Conservation (phyloP, 1,140 invertebrate genomes). For the Papilio glaucus region DNA sequence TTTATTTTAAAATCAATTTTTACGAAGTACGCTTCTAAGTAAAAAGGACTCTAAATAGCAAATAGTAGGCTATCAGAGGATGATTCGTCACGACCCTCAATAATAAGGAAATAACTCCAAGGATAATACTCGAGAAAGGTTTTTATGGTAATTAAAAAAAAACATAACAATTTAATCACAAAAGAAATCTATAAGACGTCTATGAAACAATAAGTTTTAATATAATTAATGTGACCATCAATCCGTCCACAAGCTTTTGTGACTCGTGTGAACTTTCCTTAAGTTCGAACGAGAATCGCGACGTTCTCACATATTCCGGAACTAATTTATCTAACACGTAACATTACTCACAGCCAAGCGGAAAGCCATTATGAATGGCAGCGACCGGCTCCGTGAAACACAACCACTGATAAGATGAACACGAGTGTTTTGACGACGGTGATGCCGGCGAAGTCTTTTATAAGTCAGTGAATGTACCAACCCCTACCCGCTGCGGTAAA, state of each 20-base stretch:
- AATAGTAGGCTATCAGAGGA: too few species aligned
- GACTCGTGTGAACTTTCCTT: conserved; percentile 16
- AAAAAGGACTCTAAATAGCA: too few species aligned
- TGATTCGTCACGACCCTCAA: too few species aligned
- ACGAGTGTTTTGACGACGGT: conserved; percentile 42
- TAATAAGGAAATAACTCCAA: too few species aligned
- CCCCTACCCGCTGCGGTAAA: conserved; percentile 58
- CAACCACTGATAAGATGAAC: conserved; percentile 27
- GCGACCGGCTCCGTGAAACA: conserved; percentile 41
- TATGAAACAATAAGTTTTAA: too few species aligned
- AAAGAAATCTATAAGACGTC: too few species aligned
- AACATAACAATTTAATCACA: too few species aligned
- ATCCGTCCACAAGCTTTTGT: background rate
- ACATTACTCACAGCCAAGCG: conserved; percentile 66
- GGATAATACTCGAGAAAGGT: too few species aligned
- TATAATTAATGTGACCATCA: background rate
- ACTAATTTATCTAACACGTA: conserved; percentile 45
- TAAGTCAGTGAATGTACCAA: conserved; percentile 73
- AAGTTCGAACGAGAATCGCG: conserved; percentile 5
- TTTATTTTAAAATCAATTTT: too few species aligned
- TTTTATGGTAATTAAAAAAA: too few species aligned
- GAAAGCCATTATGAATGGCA: conserved; percentile 67
- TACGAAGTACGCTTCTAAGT: too few species aligned
- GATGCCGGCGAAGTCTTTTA: conserved; percentile 59
- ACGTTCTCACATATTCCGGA: conserved; percentile 27